Evolutionary conservation across 2,888 invertebrate species (phyloP).

Genomic region (Cantharis lateralis): DNA sequence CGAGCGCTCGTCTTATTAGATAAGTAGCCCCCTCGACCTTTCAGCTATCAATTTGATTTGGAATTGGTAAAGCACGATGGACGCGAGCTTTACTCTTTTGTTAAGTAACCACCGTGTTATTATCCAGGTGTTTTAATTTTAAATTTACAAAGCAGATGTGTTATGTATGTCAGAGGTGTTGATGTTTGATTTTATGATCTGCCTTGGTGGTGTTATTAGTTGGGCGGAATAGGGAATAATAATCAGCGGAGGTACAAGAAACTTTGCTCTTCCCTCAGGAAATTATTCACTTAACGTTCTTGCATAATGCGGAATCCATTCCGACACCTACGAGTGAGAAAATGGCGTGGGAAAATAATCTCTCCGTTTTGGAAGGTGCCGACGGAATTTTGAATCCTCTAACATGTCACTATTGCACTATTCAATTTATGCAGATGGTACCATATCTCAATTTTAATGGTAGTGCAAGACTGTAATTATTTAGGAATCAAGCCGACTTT

Average conservation of each 20-base stretch:
- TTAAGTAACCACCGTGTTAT: conserved; percentile 6
- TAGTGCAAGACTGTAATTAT: conserved; percentile 21
- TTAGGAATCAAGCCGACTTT: conserved; percentile 29
- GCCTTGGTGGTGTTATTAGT: conserved; percentile 14
- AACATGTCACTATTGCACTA: conserved; percentile 5
- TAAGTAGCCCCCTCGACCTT: background rate
- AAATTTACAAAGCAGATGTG: conserved; percentile 17
- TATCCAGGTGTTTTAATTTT: conserved; percentile 20
- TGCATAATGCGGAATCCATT: background rate
- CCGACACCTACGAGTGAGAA: background rate
- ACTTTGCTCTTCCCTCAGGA: background rate
- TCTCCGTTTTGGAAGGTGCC: background rate
- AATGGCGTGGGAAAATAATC: background rate
- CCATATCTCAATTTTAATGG: conserved; percentile 26
- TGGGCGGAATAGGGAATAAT: conserved; percentile 16
- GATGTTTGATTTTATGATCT: conserved; percentile 20
- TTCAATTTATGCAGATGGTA: conserved; percentile 5
- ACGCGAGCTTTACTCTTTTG: background rate
- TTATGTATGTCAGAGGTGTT: conserved; percentile 24
- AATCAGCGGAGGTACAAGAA: background rate
- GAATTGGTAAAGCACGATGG: background rate
- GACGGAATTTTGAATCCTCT: background rate
- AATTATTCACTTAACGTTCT: background rate
- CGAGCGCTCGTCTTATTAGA: background rate
- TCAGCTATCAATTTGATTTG: background rate